Evolutionary conservation across 2,888 invertebrate genomes (phyloP).

Genomic region (Lathronympha strigana): DNA sequence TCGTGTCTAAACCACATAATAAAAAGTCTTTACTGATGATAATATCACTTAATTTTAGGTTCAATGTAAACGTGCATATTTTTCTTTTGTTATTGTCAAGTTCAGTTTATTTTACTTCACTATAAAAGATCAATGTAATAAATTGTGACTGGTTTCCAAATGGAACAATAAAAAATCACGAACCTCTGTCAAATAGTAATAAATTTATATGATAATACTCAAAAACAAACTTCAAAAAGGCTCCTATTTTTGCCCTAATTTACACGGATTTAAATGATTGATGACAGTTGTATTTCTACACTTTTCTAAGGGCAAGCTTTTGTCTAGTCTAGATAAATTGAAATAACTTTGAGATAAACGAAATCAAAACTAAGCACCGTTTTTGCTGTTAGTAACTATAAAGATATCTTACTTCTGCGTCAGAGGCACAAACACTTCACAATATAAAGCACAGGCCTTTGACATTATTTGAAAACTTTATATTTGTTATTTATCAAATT

Average conservation of each 20-base stretch:
- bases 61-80: neutral
- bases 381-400: slow-evolving; percentile 27
- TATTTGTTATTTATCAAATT: slow-evolving; percentile 44
- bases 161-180: slow-evolving; percentile 30
- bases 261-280: neutral
- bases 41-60: slow-evolving; percentile 18
- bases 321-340: slow-evolving; percentile 19
- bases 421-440: slow-evolving; percentile 30
- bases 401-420: slow-evolving; percentile 24
- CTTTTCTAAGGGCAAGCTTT: slow-evolving; percentile 8
- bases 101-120: neutral
- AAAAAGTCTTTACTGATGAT: slow-evolving; percentile 14
- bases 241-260: slow-evolving; percentile 1
- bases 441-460: slow-evolving; percentile 42
- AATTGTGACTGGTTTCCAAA: slow-evolving; percentile 9
- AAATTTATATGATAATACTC: slow-evolving; percentile 7
- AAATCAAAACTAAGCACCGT: slow-evolving; percentile 33
- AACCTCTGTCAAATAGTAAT: slow-evolving; percentile 22
- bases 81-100: slow-evolving; percentile 9
- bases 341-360: slow-evolving; percentile 16
- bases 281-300: neutral
- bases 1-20: slow-evolving; percentile 7
- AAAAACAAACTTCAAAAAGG: slow-evolving; percentile 10
- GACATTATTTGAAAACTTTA: slow-evolving; percentile 27
- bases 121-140: slow-evolving; percentile 9